Conservation (phyloP, 2,113 vertebrate species). For the Mus spicilegus region DNA sequence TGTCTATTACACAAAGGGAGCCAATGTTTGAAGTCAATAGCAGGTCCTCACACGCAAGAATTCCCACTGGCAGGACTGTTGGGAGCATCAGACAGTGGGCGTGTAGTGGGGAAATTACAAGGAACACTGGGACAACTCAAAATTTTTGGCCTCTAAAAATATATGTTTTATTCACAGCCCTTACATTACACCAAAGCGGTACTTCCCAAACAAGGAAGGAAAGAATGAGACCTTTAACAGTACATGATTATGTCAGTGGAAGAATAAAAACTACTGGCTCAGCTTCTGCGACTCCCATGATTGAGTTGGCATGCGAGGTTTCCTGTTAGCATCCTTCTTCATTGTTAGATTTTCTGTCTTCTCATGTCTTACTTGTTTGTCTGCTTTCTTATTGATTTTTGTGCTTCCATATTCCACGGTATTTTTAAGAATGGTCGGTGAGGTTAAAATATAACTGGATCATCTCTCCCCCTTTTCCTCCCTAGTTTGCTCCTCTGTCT, state of each 20-base stretch:
- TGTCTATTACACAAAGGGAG: not conserved
- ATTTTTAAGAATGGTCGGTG: not conserved
- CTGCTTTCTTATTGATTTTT: not conserved
- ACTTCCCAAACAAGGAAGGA: not conserved
- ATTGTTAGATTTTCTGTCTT: not conserved
- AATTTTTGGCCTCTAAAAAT: not conserved
- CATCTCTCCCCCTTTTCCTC: not conserved
- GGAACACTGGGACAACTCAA: no score
- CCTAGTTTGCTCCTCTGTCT: not conserved
- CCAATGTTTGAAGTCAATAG: not conserved
- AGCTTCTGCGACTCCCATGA: not conserved
- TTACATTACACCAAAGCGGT: not conserved
- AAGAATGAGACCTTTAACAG: not conserved
- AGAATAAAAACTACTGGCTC: not conserved
- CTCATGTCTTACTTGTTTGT: not conserved
- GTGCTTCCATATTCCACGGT: not conserved
- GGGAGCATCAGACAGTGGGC: fast-evolving
- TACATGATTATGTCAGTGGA: not conserved
- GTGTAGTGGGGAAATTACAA: not conserved
- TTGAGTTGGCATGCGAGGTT: not conserved
- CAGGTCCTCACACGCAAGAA: not conserved
- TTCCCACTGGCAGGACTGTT: not conserved
- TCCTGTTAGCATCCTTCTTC: not conserved
- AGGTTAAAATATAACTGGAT: not conserved
- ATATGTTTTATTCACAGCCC: not conserved